Evolutionary conservation across 2,797 vertebrate genomes (phyloP).

Genomic region (Coilia nasus): DNA sequence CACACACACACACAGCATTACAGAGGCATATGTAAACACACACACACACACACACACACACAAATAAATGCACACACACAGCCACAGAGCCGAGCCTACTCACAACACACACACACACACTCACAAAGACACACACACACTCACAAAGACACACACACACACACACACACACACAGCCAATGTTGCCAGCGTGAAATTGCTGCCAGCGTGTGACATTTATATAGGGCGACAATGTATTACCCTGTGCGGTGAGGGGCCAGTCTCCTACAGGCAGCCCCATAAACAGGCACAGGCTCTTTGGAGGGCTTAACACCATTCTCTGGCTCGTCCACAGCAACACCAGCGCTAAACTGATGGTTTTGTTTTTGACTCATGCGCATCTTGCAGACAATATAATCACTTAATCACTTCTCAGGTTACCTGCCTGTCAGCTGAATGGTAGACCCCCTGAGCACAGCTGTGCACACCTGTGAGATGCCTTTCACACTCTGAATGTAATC

Average conservation of each 20-base stretch:
- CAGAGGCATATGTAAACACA: background rate
- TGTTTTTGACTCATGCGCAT: constrained; percentile 2
- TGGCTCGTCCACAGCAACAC: background rate
- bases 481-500: background rate
- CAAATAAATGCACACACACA: background rate
- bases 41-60: constrained; percentile 3
- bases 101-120: background rate
- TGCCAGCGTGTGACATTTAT: constrained; percentile 16
- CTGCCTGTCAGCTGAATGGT: background rate
- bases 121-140: background rate
- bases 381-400: constrained; percentile 3
- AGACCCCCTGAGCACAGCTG: background rate
- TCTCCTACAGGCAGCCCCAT: background rate
- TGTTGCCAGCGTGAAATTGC: background rate
- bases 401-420: background rate
- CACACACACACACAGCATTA: background rate
- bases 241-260: background rate
- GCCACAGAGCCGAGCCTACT: too few relatives aligned
- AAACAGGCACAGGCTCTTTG: background rate
- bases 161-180: background rate
- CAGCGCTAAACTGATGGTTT: background rate
- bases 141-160: background rate
- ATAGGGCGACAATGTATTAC: background rate
- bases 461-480: background rate
- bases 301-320: background rate